Percentiles rank a stretch among this genome's conserved stretches.
phyloP scores from a whole-genome alignment of 2,888 invertebrate species.

The Orthonychiurus folsomi region DNA sequence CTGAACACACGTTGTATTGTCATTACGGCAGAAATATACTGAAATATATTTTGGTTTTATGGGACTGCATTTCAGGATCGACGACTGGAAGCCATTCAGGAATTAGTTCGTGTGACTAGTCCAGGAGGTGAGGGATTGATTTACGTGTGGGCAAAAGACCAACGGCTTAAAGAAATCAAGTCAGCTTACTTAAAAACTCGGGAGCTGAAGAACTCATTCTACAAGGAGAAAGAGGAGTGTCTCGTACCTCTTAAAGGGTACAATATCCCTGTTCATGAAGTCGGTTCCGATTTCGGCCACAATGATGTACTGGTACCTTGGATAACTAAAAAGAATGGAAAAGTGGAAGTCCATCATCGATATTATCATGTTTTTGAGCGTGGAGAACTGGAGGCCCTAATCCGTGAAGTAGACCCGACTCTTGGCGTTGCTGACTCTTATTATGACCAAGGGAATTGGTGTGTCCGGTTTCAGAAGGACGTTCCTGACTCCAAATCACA shows the following conservation, averaged over 20 bases:
- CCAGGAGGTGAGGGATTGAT: conserved; percentile 68
- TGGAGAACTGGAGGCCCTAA: conserved; percentile 64
- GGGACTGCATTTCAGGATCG: conserved; percentile 53
- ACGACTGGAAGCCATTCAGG: conserved; percentile 61
- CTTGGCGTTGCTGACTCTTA: conserved; percentile 59
- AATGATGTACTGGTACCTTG: conserved; percentile 93
- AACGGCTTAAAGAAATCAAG: conserved; percentile 57
- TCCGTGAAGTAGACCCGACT: conserved; percentile 45
- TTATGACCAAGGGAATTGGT: conserved; percentile 97
- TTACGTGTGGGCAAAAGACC: conserved; percentile 93
- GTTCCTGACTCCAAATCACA: too few species aligned
- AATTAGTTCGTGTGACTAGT: conserved; percentile 66
- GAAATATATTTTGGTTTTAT: not conserved
- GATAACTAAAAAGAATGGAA: conserved; percentile 51
- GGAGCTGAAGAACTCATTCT: conserved; percentile 38
- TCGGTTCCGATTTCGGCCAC: conserved; percentile 79
- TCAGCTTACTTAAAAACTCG: conserved; percentile 57
- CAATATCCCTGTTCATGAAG: conserved; percentile 71
- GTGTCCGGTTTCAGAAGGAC: conserved; percentile 62
- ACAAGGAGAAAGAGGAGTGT: conserved; percentile 3
- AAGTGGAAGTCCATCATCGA: conserved; percentile 56
- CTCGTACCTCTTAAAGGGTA: conserved; percentile 16
- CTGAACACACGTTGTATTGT: not conserved
- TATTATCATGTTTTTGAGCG: conserved; percentile 91
- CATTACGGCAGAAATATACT: not conserved